Base-by-base conservation (phyloP, 2,888 invertebrate species). In the Steinernema carpocapsae region DNA sequence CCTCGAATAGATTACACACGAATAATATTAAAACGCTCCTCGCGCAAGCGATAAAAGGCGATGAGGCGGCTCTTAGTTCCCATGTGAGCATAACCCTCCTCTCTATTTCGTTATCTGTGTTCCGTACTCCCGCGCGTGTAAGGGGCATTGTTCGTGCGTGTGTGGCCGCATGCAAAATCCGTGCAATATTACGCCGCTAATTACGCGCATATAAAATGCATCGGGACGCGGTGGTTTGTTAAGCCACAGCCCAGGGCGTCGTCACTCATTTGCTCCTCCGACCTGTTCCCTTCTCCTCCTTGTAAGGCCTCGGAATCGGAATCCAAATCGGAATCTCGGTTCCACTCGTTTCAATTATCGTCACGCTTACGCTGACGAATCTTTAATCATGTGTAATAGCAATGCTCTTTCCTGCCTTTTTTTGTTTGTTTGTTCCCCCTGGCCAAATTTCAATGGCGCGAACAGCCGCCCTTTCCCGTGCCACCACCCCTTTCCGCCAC, bases 11-110 rank as follows among this genome's bases (percentile, higher is more conserved):
- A 52, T 52, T 52, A 52, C 52, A 52, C 52, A 52, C 22, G 52
- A 52, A 52, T 52, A 52, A 52, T 52, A 52, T 24, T n/a, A 52
- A 52, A 52, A 22, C n/a, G 52, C 52, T 24, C 52, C 12, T 52
- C 52, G 52, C 52, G 52, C 52, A 52, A 37, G 37, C 37, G 37
- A 37, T 37, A 48, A 48, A 19, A 48, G 19, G 48, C 48, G 48
- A n/a, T 48, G 17, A 48, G 17, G 4, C 19, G 48, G 19, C 48
- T 4, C 48, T 48, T 48, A 48, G 48, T 48, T 19, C 48, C 19
- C 48, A 17, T 48, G 48, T 17, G 17, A 19, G n/a, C n/a, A 14
- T 48, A n/a, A 48, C 48, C 48, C 48, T 48, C 48, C 3, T 37
- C 37, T 37, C 37, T 37, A 37, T 37, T 37, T 48, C 48, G 48